These are phyloP conservation scores for Chionis minor DNA, from an alignment of 2,113 vertebrate genomes.

Conservation along the genomic window DNA sequence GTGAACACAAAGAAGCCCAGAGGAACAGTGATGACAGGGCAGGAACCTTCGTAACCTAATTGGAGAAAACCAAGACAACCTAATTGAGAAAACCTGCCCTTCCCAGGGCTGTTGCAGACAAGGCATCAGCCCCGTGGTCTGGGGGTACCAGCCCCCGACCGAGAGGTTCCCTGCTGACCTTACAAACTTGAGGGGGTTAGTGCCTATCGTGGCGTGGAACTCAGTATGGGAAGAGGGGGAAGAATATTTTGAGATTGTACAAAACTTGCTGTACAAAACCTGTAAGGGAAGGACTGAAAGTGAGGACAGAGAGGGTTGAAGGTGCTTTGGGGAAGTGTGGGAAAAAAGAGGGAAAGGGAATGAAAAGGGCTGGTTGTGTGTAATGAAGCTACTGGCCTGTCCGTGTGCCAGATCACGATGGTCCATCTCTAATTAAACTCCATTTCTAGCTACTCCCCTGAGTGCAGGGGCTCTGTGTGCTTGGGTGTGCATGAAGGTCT, in stretches of 20 bases:
- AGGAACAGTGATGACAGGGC: not conserved
- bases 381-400: not conserved
- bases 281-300: not conserved
- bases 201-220: accelerated
- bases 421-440: not conserved
- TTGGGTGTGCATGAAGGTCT: not conserved
- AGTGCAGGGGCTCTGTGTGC: not conserved
- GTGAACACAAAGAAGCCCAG: not conserved
- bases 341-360: not conserved
- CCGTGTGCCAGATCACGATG: accelerated
- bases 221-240: not conserved
- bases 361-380: not conserved
- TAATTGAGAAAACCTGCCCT: not conserved
- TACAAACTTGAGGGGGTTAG: not conserved
- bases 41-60: not conserved
- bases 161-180: not conserved
- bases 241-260: not conserved
- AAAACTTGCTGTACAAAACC: not conserved
- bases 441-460: not conserved
- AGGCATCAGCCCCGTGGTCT: not conserved
- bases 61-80: not conserved
- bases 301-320: not conserved
- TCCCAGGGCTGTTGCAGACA: not conserved
- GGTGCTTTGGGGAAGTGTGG: not conserved
- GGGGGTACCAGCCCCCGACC: accelerated